phyloP scores from a whole-genome alignment of 2,888 invertebrate genomes.

The Mactromeris polynyma region DNA sequence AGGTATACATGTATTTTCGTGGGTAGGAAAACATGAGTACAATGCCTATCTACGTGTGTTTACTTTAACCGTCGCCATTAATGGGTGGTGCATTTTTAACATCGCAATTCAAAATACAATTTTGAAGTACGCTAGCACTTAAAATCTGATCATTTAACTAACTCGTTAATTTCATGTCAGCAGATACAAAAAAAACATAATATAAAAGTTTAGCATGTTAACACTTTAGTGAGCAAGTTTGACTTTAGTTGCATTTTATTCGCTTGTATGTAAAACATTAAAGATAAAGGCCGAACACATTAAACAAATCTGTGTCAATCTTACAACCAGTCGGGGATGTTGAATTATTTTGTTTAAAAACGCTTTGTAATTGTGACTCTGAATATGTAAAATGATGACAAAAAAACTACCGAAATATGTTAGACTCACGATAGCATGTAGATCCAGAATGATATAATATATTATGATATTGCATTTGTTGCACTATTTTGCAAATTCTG shows the following conservation, averaged over 20 bases:
- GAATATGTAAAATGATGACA: not conserved
- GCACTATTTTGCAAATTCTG: too few relatives aligned
- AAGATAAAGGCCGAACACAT: not conserved
- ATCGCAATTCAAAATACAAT: not conserved
- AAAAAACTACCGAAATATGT: not conserved
- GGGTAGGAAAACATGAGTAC: not conserved
- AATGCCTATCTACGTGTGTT: not conserved
- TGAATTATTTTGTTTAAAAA: not conserved
- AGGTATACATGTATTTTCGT: not conserved
- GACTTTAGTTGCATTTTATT: not conserved
- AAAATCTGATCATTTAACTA: not conserved
- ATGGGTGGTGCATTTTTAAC: not conserved
- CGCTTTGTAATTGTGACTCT: not conserved
- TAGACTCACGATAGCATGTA: too few relatives aligned
- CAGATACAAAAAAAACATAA: not conserved
- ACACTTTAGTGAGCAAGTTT: not conserved
- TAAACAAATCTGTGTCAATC: not conserved
- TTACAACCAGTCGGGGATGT: not conserved
- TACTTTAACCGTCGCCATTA: not conserved
- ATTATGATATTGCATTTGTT: too few relatives aligned
- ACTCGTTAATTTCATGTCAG: not conserved
- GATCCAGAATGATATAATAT: too few relatives aligned
- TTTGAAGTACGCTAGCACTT: not conserved
- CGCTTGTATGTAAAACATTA: not conserved
- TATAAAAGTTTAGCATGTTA: not conserved